Evolutionary conservation across 2,113 vertebrate genomes (phyloP).

Genomic region (Brachirus orientalis): DNA sequence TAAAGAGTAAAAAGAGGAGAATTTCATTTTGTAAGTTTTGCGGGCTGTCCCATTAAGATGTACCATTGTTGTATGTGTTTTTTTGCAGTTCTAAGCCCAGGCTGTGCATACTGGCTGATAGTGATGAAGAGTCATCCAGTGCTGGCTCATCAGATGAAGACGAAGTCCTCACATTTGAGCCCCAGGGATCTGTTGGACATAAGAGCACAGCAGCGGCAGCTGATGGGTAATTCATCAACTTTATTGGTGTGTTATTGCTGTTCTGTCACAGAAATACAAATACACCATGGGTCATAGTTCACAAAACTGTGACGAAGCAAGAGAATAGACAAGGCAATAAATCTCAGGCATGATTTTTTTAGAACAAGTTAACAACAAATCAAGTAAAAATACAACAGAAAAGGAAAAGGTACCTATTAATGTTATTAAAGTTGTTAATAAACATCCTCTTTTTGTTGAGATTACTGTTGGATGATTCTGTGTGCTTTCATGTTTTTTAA

Average conservation of each 20-base stretch:
- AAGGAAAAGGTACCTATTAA: too few relatives aligned
- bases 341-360: neutral
- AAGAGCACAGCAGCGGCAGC: slow-evolving; percentile 34
- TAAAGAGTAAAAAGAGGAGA: too few relatives aligned
- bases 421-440: too few relatives aligned
- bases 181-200: slow-evolving; percentile 70
- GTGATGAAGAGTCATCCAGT: slow-evolving; percentile 87
- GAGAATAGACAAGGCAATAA: neutral
- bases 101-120: slow-evolving; percentile 83
- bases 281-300: neutral
- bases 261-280: too few relatives aligned
- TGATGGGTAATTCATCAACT: slow-evolving; percentile 76
- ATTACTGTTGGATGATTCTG: too few relatives aligned
- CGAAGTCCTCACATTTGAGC: slow-evolving; percentile 70
- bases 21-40: neutral
- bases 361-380: too few relatives aligned
- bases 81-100: slow-evolving; percentile 70
- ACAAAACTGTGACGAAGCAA: neutral
- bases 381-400: too few relatives aligned
- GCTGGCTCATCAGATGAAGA: slow-evolving; percentile 88
- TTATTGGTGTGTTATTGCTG: neutral
- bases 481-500: too few relatives aligned
- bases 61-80: neutral
- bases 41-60: neutral
- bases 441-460: too few relatives aligned